Evolutionary conservation across 2,113 vertebrate species (phyloP).

Genomic region (Hiodon alosoides): DNA sequence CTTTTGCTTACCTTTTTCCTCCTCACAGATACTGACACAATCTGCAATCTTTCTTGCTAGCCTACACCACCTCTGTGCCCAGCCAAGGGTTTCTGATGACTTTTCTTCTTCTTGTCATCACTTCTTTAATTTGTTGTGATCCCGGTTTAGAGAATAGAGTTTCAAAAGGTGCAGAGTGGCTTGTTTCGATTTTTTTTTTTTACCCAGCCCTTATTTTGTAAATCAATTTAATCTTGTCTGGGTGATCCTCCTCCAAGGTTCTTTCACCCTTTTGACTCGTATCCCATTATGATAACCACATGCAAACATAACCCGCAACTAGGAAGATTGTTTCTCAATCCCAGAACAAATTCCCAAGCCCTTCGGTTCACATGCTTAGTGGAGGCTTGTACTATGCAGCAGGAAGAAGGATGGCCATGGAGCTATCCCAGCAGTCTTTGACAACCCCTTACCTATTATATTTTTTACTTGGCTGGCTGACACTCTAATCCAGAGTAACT

Average conservation of each 20-base stretch:
- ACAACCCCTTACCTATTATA: not conserved
- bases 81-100: slow-evolving; percentile 10
- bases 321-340: not conserved
- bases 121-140: not conserved
- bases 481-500: no score
- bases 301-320: not conserved
- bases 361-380: not conserved
- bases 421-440: not conserved
- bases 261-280: not conserved
- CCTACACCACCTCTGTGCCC: not conserved
- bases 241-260: not conserved
- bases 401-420: not conserved
- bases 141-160: not conserved
- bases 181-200: not conserved
- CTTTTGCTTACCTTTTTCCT: not conserved
- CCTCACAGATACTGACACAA: not conserved
- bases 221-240: not conserved
- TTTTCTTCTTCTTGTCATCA: slow-evolving; percentile 13
- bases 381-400: not conserved
- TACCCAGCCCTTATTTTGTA: not conserved
- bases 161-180: not conserved
- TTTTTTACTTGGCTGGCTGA: not conserved
- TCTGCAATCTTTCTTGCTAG: not conserved
- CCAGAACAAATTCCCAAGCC: not conserved
- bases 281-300: not conserved